A percentile compares a stretch with the other conserved stretches of the same genome.
These are phyloP conservation scores for Gandaritis pyraliata DNA, from an alignment of 2,888 invertebrate genomes.

Conservation along the genomic window DNA sequence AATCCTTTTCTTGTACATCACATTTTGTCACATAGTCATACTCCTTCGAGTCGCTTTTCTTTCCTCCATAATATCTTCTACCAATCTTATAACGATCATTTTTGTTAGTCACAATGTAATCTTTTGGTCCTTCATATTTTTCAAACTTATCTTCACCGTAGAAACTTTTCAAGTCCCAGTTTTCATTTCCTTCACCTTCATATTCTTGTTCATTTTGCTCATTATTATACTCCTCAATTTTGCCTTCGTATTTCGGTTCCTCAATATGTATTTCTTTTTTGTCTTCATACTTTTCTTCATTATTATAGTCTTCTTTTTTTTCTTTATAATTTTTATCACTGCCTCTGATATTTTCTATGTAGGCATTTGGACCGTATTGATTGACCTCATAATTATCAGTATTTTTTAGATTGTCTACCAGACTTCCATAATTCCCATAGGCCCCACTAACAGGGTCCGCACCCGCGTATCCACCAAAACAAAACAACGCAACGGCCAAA, in stretches of 20 bases:
- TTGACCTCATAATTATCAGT: not conserved
- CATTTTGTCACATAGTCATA: conserved; percentile 24
- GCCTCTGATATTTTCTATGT: not conserved
- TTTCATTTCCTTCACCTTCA: not conserved
- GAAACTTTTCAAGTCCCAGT: not conserved
- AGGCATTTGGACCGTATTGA: conserved; percentile 1
- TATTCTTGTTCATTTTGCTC: not conserved
- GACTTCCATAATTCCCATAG: conserved; percentile 7
- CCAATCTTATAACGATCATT: not conserved
- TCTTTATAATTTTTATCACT: not conserved
- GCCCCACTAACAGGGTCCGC: not conserved
- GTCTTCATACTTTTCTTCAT: not conserved
- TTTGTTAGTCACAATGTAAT: conserved; percentile 12
- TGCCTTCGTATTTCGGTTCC: not conserved
- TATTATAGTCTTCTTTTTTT: not conserved
- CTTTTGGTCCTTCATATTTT: conserved; percentile 21
- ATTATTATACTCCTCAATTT: conserved; percentile 5
- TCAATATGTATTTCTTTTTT: no score
- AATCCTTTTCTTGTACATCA: conserved; percentile 21
- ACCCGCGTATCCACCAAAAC: conserved; percentile 6
- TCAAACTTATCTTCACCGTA: conserved; percentile 10
- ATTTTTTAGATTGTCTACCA: conserved; percentile 2
- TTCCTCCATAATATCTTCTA: not conserved
- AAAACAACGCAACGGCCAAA: conserved; percentile 16
- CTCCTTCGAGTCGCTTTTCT: conserved; percentile 10